Conservation (phyloP, 2,888 invertebrate species). For the Spodoptera littoralis region DNA sequence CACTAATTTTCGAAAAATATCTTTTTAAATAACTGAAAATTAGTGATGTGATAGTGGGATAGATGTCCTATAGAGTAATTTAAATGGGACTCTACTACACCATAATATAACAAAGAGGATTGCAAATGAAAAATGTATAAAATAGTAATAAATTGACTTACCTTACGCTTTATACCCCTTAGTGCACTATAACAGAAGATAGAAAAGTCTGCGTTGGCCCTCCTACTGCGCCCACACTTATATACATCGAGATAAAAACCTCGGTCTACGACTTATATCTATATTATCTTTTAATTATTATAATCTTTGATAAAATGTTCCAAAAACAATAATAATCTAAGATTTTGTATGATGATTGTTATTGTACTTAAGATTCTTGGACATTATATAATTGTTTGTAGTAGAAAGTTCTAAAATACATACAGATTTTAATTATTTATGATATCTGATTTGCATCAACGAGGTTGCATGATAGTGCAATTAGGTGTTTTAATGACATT, state of each 20-base stretch:
- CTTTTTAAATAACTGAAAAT: too few relatives aligned
- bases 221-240: conserved; percentile 61
- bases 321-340: conserved; percentile 46
- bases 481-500: not conserved
- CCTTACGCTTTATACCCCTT: conserved; percentile 41
- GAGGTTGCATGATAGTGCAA: not conserved
- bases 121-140: not conserved
- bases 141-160: conserved; percentile 34
- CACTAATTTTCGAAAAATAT: too few relatives aligned
- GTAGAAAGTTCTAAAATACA: conserved; percentile 18
- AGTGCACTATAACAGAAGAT: conserved; percentile 27
- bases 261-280: conserved; percentile 44
- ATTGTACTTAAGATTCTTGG: conserved; percentile 1
- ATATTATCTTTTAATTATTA: conserved; percentile 49
- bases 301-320: conserved; percentile 58
- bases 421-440: too few relatives aligned
- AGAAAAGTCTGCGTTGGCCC: conserved; percentile 52
- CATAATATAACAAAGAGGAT: not conserved
- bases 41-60: too few relatives aligned
- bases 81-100: too few relatives aligned
- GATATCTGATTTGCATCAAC: too few relatives aligned
- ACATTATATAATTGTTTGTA: conserved; percentile 26
- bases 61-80: too few relatives aligned
- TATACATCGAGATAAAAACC: conserved; percentile 68
- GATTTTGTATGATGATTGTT: conserved; percentile 11